A percentile compares a stretch with the other conserved stretches of the same genome.
Conservation (phyloP, 2,797 vertebrate genomes). For the Sphenopsis melanotis region DNA sequence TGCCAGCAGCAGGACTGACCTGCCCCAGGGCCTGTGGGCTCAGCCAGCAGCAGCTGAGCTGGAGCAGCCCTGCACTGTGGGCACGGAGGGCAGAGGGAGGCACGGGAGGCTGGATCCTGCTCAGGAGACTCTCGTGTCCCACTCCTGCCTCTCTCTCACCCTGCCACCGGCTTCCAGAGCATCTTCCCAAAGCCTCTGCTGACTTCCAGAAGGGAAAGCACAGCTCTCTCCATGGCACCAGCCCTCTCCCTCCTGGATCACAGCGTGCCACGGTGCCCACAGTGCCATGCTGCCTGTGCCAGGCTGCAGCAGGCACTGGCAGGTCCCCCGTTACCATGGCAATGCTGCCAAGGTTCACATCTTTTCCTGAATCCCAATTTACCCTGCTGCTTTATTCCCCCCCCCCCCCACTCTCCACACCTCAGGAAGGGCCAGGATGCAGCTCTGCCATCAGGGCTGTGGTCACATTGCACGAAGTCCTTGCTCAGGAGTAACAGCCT, state of each 20-base stretch:
- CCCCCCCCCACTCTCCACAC: fast-evolving
- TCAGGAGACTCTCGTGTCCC: neutral
- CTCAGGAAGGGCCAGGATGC: neutral
- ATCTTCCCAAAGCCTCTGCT: neutral
- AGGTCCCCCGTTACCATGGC: neutral
- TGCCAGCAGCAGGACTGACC: neutral
- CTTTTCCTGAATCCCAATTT: neutral
- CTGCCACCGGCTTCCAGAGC: neutral
- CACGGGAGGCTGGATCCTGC: neutral
- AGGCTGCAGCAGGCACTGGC: neutral
- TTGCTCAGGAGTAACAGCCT: neutral
- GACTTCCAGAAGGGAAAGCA: neutral
- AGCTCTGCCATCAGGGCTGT: neutral
- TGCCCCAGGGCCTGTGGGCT: neutral
- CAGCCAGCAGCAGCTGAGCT: neutral
- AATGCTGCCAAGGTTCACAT: conserved; percentile 13
- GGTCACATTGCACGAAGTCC: neutral
- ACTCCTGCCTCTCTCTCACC: neutral
- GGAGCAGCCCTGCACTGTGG: fast-evolving
- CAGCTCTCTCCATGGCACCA: neutral
- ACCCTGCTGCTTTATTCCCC: neutral
- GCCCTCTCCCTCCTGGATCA: neutral
- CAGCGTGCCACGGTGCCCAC: fast-evolving
- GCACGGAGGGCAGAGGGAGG: neutral
- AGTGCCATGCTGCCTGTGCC: neutral